Evolutionary conservation across 2,888 invertebrate genomes (phyloP).

Genomic region (Polydrusus pterygomalis): DNA sequence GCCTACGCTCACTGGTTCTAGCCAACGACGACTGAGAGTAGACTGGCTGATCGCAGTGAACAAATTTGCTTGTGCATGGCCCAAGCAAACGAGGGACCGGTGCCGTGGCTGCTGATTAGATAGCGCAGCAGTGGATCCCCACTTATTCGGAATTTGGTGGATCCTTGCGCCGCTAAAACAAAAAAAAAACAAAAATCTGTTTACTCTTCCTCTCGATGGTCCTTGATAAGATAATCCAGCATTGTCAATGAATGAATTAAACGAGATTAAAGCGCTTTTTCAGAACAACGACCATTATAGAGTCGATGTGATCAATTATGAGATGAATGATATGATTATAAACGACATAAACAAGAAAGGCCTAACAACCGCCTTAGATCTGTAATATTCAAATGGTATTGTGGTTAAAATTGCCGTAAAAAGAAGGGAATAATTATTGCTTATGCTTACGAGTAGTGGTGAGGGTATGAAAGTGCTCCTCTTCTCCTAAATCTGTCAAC

Average conservation of each 20-base stretch:
- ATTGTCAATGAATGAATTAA: not conserved
- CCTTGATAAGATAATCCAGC: constrained; percentile 16
- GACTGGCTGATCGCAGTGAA: constrained; percentile 49
- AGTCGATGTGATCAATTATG: no score
- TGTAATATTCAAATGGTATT: no score
- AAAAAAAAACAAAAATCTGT: constrained; percentile 33
- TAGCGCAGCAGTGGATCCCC: constrained; percentile 49
- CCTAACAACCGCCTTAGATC: no score
- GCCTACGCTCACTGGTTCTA: constrained; percentile 19
- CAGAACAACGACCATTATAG: no score
- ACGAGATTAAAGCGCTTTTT: not conserved
- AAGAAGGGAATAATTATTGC: no score
- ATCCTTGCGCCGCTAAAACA: constrained; percentile 34
- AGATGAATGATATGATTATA: no score
- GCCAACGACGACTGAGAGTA: constrained; percentile 40
- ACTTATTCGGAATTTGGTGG: constrained; percentile 34
- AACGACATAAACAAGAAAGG: no score
- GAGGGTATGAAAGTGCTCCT: no score
- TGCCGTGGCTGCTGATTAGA: constrained; percentile 48
- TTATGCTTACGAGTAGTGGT: no score
- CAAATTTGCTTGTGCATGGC: constrained; percentile 48
- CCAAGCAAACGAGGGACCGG: constrained; percentile 43
- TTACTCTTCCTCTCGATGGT: constrained; percentile 35
- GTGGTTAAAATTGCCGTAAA: no score
- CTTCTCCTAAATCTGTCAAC: no score